phyloP scores from a whole-genome alignment of 2,888 invertebrate species.

The Pilophorus perplexus region DNA sequence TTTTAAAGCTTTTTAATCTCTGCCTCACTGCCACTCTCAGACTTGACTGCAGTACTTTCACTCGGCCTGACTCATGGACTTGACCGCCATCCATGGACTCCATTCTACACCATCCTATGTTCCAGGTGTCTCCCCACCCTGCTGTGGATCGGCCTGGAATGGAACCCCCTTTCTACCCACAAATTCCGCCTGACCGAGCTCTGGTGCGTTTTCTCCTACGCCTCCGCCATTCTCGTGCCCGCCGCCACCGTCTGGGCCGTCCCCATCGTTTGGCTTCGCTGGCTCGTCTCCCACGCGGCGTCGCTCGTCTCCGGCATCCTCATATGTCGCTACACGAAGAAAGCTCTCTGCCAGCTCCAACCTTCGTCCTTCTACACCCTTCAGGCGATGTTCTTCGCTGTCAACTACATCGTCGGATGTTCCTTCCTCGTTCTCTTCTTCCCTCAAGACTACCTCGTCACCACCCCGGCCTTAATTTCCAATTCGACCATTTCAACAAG shows the following conservation, averaged over 20 bases:
- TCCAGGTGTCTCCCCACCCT: slow-evolving; percentile 14
- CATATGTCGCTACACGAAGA: slow-evolving; percentile 6
- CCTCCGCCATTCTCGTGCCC: not conserved
- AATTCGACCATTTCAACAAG: not conserved
- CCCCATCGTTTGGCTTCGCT: not conserved
- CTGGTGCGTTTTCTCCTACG: slow-evolving; percentile 15
- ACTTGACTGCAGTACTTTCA: too few relatives aligned
- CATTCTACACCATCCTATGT: too few relatives aligned
- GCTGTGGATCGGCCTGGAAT: slow-evolving; percentile 18
- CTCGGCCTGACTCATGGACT: too few relatives aligned
- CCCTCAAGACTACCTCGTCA: not conserved
- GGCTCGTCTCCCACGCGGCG: not conserved
- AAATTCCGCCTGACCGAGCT: slow-evolving; percentile 13
- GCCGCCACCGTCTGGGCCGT: not conserved
- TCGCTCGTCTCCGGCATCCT: not conserved
- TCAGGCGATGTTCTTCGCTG: not conserved
- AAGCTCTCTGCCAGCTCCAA: not conserved
- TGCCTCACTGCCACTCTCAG: too few relatives aligned
- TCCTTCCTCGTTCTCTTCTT: not conserved
- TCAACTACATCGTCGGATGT: not conserved
- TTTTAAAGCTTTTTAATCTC: too few relatives aligned
- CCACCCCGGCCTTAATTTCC: not conserved
- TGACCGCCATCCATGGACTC: too few relatives aligned
- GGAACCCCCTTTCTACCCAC: not conserved
- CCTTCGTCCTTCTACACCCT: not conserved